Evolutionary conservation across 64 coral and sea anemone genomes (phyloP).

Genomic region (Pocillopora verrucosa): DNA sequence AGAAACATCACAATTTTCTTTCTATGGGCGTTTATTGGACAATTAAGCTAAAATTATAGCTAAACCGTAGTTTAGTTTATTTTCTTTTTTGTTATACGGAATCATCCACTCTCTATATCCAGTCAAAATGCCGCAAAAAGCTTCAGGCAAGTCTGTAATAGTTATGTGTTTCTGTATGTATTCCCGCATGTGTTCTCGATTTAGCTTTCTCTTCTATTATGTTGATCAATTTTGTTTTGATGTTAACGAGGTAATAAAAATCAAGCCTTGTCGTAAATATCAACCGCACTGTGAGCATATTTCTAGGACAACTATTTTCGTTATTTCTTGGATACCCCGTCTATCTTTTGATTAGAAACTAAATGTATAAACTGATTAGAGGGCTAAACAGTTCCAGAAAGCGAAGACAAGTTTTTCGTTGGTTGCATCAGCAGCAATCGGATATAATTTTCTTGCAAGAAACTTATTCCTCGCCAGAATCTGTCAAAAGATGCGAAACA

Average conservation of each 20-base stretch:
- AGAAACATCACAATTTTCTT: too few species aligned
- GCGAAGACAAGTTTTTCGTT: slow-evolving; percentile 42
- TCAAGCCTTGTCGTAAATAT: background rate
- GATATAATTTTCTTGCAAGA: slow-evolving; percentile 37
- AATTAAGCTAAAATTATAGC: too few species aligned
- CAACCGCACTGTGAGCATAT: background rate
- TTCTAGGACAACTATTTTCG: background rate
- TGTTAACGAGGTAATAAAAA: background rate
- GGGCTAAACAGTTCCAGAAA: slow-evolving; percentile 42
- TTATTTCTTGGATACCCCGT: background rate
- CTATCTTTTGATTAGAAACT: background rate
- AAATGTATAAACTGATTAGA: slow-evolving; percentile 39
- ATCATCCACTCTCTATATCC: background rate
- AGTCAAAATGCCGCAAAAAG: background rate
- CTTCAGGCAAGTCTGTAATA: background rate
- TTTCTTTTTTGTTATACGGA: too few species aligned
- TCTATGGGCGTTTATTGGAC: too few species aligned
- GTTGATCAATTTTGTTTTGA: background rate
- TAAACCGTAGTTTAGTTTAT: too few species aligned
- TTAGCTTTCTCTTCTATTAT: background rate
- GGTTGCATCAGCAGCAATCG: slow-evolving; percentile 17
- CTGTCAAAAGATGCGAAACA: slow-evolving; percentile 26
- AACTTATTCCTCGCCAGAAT: slow-evolving; percentile 31
- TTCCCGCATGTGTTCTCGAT: background rate
- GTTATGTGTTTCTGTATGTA: background rate